Conservation (phyloP, 2,113 vertebrate species). For the Malurus melanocephalus region DNA sequence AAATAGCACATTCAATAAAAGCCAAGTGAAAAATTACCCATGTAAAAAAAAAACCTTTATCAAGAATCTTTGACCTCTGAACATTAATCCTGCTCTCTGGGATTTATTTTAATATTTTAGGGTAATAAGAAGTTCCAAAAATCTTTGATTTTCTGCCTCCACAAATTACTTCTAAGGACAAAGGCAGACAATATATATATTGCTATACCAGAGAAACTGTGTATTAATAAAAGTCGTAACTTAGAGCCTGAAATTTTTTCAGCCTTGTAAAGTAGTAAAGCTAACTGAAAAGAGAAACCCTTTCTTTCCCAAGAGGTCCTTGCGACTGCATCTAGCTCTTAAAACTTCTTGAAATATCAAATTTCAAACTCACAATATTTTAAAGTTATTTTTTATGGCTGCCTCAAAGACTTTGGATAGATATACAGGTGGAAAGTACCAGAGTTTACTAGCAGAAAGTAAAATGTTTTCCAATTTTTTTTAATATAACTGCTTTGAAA, state of each 20-base stretch:
- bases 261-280: conserved; percentile 6
- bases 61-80: conserved; percentile 17
- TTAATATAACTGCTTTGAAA: neutral
- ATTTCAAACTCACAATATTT: conserved; percentile 25
- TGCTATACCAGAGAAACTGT: neutral
- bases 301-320: neutral
- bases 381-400: conserved; percentile 15
- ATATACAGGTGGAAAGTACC: conserved; percentile 24
- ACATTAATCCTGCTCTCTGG: conserved; percentile 19
- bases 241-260: neutral
- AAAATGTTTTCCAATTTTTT: neutral
- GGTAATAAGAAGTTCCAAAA: conserved; percentile 23
- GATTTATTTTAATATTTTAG: conserved; percentile 32
- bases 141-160: conserved; percentile 4
- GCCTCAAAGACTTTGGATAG: neutral
- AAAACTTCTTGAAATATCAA: conserved; percentile 22
- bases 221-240: conserved; percentile 26
- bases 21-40: neutral
- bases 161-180: neutral
- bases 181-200: neutral
- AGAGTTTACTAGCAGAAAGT: conserved; percentile 17
- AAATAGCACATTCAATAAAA: conserved; percentile 10
- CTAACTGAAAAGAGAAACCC: neutral
- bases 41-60: conserved; percentile 15
- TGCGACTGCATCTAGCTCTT: conserved; percentile 4